Base-by-base conservation (phyloP, 2,888 invertebrate species). In the Horisme vitalbata region DNA sequence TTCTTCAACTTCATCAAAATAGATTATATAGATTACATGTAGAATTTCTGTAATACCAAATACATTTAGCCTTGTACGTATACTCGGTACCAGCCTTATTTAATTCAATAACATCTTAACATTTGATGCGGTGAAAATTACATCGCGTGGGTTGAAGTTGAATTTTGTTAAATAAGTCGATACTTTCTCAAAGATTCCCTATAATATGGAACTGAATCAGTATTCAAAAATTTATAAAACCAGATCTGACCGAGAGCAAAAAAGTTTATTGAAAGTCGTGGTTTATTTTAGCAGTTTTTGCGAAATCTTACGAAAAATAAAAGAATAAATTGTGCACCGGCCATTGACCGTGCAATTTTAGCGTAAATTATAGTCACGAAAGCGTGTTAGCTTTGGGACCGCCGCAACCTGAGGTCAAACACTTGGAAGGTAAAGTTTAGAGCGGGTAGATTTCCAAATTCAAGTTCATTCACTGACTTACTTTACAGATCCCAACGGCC, bases 331-430 rank as follows among this genome's bases (percentile, higher is more conserved):
- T 51, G 54, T 56, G 55, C 48, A 38, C 51, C 67, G 68, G 66
- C 68, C 73, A 63, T 61, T 63, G 78, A 71, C 76, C 76, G 74
- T 60, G 69, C 75, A 71, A 77, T 75, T 74, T 81, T 75, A 67
- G 76, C 79, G 72, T 74, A 74, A 75, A 76, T 72, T 76, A 75
- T 69, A 61, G 72, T 77, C 76, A 76, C 76, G 76, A 77, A 75
- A 65, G 65, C 65, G 49, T 71, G 67, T 71, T 74, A 67, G 63
- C 74, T 78, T 78, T 71, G 57, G 63, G 66, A 71, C 59, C 53
- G 49, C 58, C 61, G 51, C 55, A 57, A 48, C 56, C 56, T 57
- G 51, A 61, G 74, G 69, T 73, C 73, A 68, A 54, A 61, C 60
- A 73, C 71, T 65, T 51, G 46, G 20, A 50, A 59, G 49, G 31